A percentile compares a stretch with the other conserved stretches of the same genome.
Conservation (phyloP, 2,797 vertebrate species). For the Micromesistius poutassou region DNA sequence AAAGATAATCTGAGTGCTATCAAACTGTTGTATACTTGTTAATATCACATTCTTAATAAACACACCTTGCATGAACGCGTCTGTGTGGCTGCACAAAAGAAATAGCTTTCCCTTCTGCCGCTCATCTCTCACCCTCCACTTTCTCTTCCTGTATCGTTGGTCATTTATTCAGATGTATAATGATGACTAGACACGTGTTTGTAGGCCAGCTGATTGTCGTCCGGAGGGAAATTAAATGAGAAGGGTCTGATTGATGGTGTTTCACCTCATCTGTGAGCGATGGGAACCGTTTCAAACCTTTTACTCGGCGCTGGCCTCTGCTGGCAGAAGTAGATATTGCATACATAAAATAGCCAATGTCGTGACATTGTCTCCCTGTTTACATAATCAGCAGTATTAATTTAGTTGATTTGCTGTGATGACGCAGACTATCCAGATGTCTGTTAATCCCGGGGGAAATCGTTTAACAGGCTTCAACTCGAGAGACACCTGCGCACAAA, state of each 20-base stretch:
- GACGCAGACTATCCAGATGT: no score
- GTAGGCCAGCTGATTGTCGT: no score
- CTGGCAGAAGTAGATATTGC: background rate
- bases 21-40: slow-evolving; percentile 54
- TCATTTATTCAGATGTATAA: no score
- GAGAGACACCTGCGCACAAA: no score
- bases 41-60: slow-evolving; percentile 69
- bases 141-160: background rate
- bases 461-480: no score
- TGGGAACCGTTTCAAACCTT: background rate
- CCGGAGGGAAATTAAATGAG: no score
- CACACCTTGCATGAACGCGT: slow-evolving; percentile 64
- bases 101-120: no score
- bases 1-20: slow-evolving; percentile 34
- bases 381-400: background rate
- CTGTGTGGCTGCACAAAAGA: background rate
- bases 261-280: no score
- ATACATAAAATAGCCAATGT: background rate
- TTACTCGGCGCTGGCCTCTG: background rate
- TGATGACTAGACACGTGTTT: no score
- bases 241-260: no score
- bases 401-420: background rate
- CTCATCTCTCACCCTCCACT: no score
- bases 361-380: background rate
- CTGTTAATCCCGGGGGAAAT: no score